Conservation (phyloP, 2,113 vertebrate species). For the human region GRCh38 chr18:48665001-48665500, state of each 20-base stretch:
- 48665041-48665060: too few relatives aligned
- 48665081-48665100: too few relatives aligned
- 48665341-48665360: not conserved
- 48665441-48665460: not conserved
- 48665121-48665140: too few relatives aligned
- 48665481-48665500: not conserved
- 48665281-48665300: rapidly evolving
- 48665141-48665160: too few relatives aligned
- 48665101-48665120: too few relatives aligned
- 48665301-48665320: not conserved
- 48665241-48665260: not conserved
- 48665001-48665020: too few relatives aligned
- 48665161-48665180: too few relatives aligned
- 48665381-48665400: not conserved
- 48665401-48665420: not conserved
- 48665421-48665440: too few relatives aligned
- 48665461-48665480: not conserved
- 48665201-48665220: too few relatives aligned
- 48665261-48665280: not conserved
- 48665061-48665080: too few relatives aligned
- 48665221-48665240: not conserved
- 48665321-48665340: not conserved
- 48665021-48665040: too few relatives aligned
- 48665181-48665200: too few relatives aligned
- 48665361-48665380: not conserved